Evolutionary conservation across 2,113 vertebrate genomes (phyloP), one percentile per base, ranked within the genome.

Genomic region (Tretioscincus oriximinensis): DNA sequence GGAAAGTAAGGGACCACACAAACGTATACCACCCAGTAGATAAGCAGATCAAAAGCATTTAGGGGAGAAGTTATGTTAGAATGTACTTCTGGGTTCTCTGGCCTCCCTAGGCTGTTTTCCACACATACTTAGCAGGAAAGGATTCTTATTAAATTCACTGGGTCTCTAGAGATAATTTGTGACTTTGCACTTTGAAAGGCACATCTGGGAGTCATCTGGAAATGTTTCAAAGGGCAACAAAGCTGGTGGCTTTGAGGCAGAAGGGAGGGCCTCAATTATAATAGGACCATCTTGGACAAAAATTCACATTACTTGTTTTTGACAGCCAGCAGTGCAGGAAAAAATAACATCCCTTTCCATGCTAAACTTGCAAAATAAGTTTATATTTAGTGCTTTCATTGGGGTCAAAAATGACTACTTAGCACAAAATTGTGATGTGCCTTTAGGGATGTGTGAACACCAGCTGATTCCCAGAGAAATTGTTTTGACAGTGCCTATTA

Each of bases 331-430:
- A 5, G 45, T 68, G 61, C 72, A 1, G 29, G 28, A 64, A 41
- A 81, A 84, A 84, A 85, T 54, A 88, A 12, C 18, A 63, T 84
- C 64, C 67, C 72, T 71, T 77, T 73, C 73, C 63, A 74, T 65
- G 22, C 72, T 24, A 24, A 7, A 76, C 51, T 63, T 90, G 77
- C 84, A 78, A 79, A 79, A 70, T 86, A 85, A 78, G 73, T 82
- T 87, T 87, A 49, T 80, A 29, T 5, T 31, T 78, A 78, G 76
- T 60, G 83, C 67, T 86, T 88, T 24, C 54, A 83, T 85, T 73
- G 77, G 84, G 81, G 89, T 88, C 88, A 66, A 12, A 66, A 87
- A 76, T 85, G 73, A 71, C 78, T 88, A 69, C 67, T 80, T 84
- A 86, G 77, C 47, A 73, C 60, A 66, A 84, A 87, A 85, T 84